phyloP scores from a whole-genome alignment of 2,888 invertebrate genomes.

The Hydroisotoma schaefferi region DNA sequence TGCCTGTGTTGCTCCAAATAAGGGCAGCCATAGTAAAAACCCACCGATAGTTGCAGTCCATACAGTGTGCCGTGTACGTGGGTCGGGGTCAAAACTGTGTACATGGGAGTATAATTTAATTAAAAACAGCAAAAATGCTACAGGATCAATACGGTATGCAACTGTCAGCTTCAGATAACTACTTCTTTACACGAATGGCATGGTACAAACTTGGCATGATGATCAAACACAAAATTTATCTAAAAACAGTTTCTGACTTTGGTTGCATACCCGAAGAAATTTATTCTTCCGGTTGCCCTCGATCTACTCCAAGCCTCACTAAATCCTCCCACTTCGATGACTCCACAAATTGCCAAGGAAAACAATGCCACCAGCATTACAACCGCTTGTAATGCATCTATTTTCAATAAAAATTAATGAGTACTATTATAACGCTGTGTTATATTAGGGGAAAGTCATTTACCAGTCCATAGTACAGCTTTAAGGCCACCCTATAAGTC shows the following conservation, averaged over 20 bases:
- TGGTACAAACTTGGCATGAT: no score
- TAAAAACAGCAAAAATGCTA: no score
- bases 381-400: conserved; percentile 38
- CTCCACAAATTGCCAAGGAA: conserved; percentile 27
- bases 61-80: conserved; percentile 38
- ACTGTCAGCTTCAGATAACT: no score
- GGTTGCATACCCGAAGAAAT: conserved; percentile 25
- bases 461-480: conserved; percentile 29
- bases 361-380: conserved; percentile 34
- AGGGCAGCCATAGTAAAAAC: conserved; percentile 36
- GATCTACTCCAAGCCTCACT: conserved; percentile 26
- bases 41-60: conserved; percentile 39
- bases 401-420: conserved; percentile 16
- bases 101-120: no score
- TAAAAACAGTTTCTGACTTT: no score
- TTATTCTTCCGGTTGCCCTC: conserved; percentile 22
- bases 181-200: no score
- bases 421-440: background rate
- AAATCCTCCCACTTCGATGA: conserved; percentile 39
- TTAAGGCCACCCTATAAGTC: conserved; percentile 41
- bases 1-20: conserved; percentile 41
- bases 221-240: no score
- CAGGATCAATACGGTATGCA: no score
- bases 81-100: conserved; percentile 31
- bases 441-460: background rate